These are phyloP conservation scores for Perca schrenkii DNA, from an alignment of 2,113 vertebrate species.

Conservation along the genomic window DNA sequence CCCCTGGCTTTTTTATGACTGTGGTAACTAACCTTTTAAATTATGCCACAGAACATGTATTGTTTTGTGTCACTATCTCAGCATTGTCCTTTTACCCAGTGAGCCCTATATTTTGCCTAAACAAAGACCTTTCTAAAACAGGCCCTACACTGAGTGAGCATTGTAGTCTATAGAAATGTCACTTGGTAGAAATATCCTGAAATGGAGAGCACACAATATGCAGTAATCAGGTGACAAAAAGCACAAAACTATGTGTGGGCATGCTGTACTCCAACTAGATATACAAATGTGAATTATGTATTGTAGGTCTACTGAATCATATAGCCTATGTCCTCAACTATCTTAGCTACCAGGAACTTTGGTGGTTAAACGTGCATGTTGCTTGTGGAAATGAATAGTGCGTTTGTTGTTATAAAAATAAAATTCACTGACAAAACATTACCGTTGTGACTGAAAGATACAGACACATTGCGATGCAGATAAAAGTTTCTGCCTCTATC, in stretches of 20 bases:
- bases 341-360: neutral
- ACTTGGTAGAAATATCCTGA: conserved; percentile 10
- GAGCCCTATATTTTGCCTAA: conserved; percentile 1
- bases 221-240: neutral
- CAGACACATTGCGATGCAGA: neutral
- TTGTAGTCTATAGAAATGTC: neutral
- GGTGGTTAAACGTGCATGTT: neutral
- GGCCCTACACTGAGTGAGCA: neutral
- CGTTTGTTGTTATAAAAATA: too few species aligned
- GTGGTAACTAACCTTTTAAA: conserved; percentile 18
- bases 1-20: conserved; percentile 24
- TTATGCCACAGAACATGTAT: conserved; percentile 36
- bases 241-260: neutral
- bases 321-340: neutral
- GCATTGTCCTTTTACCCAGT: conserved; percentile 39
- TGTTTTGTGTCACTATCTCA: conserved; percentile 44
- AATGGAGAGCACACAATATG: conserved; percentile 2
- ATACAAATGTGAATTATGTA: neutral
- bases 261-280: neutral
- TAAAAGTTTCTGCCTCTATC: conserved; percentile 34
- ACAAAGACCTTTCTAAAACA: conserved; percentile 47
- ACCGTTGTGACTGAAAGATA: neutral
- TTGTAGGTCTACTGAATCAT: neutral
- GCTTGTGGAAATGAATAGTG: neutral
- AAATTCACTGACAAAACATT: neutral